These are phyloP conservation scores for Centropus bengalensis DNA, from an alignment of 2,113 vertebrate species.

Conservation along the genomic window DNA sequence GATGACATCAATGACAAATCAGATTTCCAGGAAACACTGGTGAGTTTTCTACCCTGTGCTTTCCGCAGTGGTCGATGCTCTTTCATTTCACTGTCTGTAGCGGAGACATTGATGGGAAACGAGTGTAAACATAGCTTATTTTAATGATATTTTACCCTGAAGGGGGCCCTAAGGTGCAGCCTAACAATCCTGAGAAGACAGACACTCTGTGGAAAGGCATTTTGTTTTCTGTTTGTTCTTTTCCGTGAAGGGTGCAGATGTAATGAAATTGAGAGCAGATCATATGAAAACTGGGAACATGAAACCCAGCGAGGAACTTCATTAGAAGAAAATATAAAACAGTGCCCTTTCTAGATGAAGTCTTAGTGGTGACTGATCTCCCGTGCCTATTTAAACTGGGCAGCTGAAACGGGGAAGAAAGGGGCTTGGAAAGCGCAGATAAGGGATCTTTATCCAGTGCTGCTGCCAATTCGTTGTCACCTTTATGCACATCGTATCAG, in stretches of 20 bases:
- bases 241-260: not conserved
- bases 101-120: not conserved
- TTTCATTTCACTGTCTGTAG: not conserved
- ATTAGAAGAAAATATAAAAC: not conserved
- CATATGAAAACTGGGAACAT: not conserved
- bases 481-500: not conserved
- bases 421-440: not conserved
- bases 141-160: not conserved
- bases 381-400: not conserved
- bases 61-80: not conserved
- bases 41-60: slow-evolving; percentile 44
- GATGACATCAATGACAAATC: slow-evolving; percentile 96
- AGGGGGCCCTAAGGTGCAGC: not conserved
- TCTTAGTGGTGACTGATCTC: not conserved
- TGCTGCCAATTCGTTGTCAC: not conserved
- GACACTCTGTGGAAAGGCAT: fast-evolving
- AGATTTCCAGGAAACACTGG: slow-evolving; percentile 95
- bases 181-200: not conserved
- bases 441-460: not conserved
- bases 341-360: not conserved
- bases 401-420: not conserved
- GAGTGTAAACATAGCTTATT: not conserved
- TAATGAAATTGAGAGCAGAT: not conserved
- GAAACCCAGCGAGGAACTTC: not conserved
- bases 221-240: not conserved